These are phyloP conservation scores for Diadumene lineata DNA, from an alignment of 92 coral and sea anemone genomes.

Conservation along the genomic window DNA sequence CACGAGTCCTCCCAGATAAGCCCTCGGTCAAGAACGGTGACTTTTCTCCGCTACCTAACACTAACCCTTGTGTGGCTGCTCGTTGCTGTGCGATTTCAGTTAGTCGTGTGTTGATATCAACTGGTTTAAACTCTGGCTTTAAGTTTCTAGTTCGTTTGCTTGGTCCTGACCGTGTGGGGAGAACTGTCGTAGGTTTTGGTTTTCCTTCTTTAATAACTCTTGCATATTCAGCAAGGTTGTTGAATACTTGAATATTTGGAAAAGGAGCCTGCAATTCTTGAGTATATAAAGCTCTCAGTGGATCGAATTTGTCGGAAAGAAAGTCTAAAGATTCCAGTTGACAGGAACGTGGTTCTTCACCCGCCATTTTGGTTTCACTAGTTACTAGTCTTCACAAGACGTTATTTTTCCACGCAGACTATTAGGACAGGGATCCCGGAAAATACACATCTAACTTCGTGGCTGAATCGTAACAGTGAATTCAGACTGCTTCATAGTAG, in stretches of 20 bases:
- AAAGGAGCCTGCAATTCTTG: constrained; percentile 76
- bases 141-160: constrained; percentile 64
- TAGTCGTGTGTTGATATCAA: constrained; percentile 29
- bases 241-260: constrained; percentile 80
- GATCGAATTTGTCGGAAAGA: constrained; percentile 74
- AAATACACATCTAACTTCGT: neutral
- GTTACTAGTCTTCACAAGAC: constrained; percentile 22
- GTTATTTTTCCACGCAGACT: neutral
- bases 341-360: constrained; percentile 5
- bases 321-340: constrained; percentile 64
- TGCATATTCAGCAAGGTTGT: constrained; percentile 88
- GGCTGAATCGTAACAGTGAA: too few species aligned
- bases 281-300: constrained; percentile 78
- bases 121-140: constrained; percentile 70
- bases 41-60: constrained; percentile 14
- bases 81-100: constrained; percentile 27
- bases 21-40: neutral
- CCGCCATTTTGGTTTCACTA: constrained; percentile 70
- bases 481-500: too few species aligned
- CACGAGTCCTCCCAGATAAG: constrained; percentile 11
- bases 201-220: constrained; percentile 75
- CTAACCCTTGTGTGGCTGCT: constrained; percentile 17
- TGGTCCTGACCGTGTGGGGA: constrained; percentile 4
- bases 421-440: neutral
- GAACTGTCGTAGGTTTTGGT: constrained; percentile 27